A percentile compares a stretch with the other conserved stretches of the same genome.
These are phyloP conservation scores for Passerina amoena DNA, from an alignment of 2,113 vertebrate genomes.

Conservation along the genomic window DNA sequence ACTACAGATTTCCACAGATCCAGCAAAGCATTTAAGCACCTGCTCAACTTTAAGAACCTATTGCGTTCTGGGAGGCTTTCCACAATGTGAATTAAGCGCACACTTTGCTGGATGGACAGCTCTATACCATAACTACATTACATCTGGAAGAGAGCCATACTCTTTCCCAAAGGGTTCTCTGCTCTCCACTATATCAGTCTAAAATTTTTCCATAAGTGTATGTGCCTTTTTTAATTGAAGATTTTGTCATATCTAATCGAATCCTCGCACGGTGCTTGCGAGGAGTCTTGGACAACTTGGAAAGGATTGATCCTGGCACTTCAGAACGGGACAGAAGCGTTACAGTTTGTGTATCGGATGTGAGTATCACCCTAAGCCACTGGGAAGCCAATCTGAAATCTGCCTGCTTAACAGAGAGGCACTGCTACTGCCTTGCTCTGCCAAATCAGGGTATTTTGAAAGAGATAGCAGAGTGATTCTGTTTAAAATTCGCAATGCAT, in stretches of 20 bases:
- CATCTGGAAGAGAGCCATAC: not conserved
- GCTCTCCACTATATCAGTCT: not conserved
- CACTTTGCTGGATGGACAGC: not conserved
- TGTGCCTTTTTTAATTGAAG: not conserved
- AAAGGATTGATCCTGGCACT: not conserved
- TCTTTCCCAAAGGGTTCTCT: not conserved
- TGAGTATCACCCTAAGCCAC: not conserved
- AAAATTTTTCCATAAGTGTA: not conserved
- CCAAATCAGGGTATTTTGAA: not conserved
- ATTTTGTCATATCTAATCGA: not conserved
- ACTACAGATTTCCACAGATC: conserved; percentile 24
- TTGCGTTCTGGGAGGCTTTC: conserved; percentile 13
- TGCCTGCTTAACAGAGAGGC: not conserved
- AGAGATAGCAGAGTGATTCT: not conserved
- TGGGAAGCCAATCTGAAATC: not conserved
- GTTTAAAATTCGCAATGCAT: not conserved
- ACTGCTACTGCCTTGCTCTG: not conserved
- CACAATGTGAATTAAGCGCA: not conserved
- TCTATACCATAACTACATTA: not conserved
- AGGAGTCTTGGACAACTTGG: not conserved
- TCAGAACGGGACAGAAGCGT: fast-evolving
- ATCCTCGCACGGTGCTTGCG: fast-evolving
- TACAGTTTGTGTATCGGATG: not conserved
- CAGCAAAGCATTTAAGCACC: conserved; percentile 45
- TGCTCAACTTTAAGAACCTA: conserved; percentile 41